phyloP scores from a whole-genome alignment of 2,888 invertebrate genomes.

The Ceriagrion tenellum region DNA sequence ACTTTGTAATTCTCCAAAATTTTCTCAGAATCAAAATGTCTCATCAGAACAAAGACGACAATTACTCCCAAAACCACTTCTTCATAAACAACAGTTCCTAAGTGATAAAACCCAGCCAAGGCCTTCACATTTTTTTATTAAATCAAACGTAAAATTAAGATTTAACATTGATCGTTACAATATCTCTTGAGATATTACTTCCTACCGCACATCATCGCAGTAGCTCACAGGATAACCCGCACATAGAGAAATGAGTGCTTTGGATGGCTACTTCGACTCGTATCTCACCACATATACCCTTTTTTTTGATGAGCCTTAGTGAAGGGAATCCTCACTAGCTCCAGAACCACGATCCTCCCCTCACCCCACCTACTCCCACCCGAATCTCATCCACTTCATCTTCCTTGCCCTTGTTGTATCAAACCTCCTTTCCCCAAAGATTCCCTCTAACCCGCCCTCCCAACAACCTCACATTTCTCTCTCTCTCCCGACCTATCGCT shows the following conservation, averaged over 20 bases:
- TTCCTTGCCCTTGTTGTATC: background rate
- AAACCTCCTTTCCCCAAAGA: background rate
- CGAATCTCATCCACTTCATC: background rate
- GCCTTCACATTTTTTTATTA: too few species aligned
- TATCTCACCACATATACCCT: background rate
- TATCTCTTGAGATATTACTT: too few species aligned
- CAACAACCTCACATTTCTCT: background rate
- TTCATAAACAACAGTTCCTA: too few species aligned
- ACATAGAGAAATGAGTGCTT: background rate
- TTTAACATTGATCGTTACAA: too few species aligned
- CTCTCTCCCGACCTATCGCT: slow-evolving; percentile 20
- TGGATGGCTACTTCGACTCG: background rate
- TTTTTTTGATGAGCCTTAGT: background rate
- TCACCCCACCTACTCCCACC: background rate
- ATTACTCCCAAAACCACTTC: too few species aligned
- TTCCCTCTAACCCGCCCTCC: background rate
- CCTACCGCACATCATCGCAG: too few species aligned
- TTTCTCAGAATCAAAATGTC: too few species aligned
- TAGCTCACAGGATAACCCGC: background rate
- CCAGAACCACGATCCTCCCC: background rate
- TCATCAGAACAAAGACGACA: too few species aligned
- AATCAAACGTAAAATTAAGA: too few species aligned
- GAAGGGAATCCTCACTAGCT: background rate
- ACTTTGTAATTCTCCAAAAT: too few species aligned
- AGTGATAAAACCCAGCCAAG: too few species aligned